Conservation (phyloP, 2,113 vertebrate species). For the Entelurus aequoreus region DNA sequence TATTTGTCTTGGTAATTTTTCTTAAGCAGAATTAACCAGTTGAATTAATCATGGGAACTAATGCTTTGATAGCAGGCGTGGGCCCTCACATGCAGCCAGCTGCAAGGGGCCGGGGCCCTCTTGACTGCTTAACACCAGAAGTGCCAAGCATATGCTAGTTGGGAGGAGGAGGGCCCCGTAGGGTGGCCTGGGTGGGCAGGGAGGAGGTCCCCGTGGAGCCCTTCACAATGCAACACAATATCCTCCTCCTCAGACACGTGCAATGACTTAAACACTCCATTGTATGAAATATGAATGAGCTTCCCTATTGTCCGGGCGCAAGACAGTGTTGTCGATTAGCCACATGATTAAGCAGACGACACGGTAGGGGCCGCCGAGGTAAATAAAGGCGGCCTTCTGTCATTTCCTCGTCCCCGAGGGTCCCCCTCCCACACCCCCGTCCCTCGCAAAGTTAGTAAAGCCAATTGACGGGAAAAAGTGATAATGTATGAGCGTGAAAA, state of each 20-base stretch:
- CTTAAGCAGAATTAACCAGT: slow-evolving; percentile 71
- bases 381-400: slow-evolving; percentile 95
- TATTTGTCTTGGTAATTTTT: slow-evolving; percentile 79
- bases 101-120: slow-evolving; percentile 69
- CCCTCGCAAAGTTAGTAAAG: slow-evolving; percentile 67
- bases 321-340: slow-evolving; percentile 83
- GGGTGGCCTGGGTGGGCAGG: slow-evolving; percentile 67
- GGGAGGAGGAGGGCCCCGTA: slow-evolving; percentile 60
- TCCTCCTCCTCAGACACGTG: slow-evolving; percentile 77
- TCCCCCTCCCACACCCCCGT: slow-evolving; percentile 31
- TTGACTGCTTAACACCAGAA: slow-evolving; percentile 74
- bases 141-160: slow-evolving; percentile 84
- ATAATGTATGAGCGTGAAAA: slow-evolving; percentile 71
- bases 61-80: slow-evolving; percentile 66
- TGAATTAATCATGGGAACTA: slow-evolving; percentile 81
- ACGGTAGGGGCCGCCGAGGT: slow-evolving; percentile 82
- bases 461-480: slow-evolving; percentile 72
- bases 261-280: slow-evolving; percentile 93
- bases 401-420: slow-evolving; percentile 76
- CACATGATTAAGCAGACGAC: slow-evolving; percentile 98
- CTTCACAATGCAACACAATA: slow-evolving; percentile 84
- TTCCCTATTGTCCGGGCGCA: slow-evolving; percentile 76
- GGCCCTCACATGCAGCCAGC: slow-evolving; percentile 81
- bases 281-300: slow-evolving; percentile 93
- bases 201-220: slow-evolving; percentile 72